Percentiles rank a stretch among this genome's conserved stretches.
Evolutionary conservation across 2,888 invertebrate species (phyloP).

Genomic region (Priocnemis perturbator): DNA sequence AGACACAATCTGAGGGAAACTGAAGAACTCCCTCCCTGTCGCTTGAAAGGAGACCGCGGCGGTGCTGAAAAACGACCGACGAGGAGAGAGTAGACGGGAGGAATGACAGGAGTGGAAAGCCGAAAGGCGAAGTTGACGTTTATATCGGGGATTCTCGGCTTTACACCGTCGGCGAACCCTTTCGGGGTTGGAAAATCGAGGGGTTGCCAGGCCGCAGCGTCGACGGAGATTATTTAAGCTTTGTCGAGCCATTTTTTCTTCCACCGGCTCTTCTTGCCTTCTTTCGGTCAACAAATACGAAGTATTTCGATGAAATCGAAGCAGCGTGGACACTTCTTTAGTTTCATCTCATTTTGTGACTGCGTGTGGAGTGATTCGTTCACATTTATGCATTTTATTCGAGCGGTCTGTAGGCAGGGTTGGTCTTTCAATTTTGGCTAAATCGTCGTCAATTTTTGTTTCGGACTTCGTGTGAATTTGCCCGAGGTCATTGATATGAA

Average conservation of each 20-base stretch:
- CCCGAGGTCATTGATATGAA: no score
- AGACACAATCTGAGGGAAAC: slow-evolving; percentile 37
- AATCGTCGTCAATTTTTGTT: no score
- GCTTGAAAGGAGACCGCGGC: slow-evolving; percentile 26
- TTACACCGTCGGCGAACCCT: slow-evolving; percentile 66
- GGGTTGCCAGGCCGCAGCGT: slow-evolving; percentile 19
- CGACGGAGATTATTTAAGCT: slow-evolving; percentile 1
- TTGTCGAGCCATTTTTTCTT: slow-evolving; percentile 2
- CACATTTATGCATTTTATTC: no score
- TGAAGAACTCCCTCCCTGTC: slow-evolving; percentile 34
- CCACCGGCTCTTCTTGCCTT: slow-evolving; percentile 15
- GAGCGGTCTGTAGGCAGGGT: no score
- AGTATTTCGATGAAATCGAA: no score
- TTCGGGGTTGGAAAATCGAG: slow-evolving; percentile 35
- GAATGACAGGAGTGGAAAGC: slow-evolving; percentile 53
- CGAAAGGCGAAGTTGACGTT: slow-evolving; percentile 73
- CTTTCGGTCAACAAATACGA: slow-evolving; percentile 2
- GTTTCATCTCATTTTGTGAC: no score
- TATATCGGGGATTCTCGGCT: slow-evolving; percentile 74
- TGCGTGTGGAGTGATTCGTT: no score
- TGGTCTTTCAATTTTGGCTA: no score
- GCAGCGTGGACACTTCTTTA: no score
- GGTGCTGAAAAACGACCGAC: slow-evolving; percentile 30
- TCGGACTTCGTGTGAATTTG: no score
- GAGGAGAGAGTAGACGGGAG: slow-evolving; percentile 28